Evolutionary conservation across 2,113 vertebrate genomes (phyloP).

Genomic region (Pyrgilauda ruficollis): DNA sequence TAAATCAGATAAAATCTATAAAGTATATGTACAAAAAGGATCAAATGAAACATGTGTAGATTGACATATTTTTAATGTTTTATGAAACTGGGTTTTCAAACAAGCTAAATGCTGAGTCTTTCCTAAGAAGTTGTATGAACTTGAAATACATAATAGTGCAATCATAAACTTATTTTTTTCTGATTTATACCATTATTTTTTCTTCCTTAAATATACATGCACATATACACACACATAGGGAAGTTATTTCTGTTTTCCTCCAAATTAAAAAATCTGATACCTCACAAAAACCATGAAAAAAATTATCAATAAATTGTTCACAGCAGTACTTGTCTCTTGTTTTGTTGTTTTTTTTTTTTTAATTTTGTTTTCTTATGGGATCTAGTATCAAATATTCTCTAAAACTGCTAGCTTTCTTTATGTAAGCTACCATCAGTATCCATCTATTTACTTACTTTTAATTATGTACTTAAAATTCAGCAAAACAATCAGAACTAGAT

Average conservation of each 20-base stretch:
- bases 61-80: neutral
- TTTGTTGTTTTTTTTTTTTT: neutral
- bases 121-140: neutral
- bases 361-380: neutral
- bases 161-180: neutral
- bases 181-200: neutral
- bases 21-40: neutral
- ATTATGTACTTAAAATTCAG: neutral
- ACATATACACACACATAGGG: neutral
- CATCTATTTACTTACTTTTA: neutral
- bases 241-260: neutral
- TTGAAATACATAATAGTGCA: neutral
- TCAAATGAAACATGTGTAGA: neutral
- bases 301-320: neutral
- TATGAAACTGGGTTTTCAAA: neutral
- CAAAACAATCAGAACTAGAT: neutral
- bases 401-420: neutral
- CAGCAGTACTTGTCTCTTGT: neutral
- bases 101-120: neutral
- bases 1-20: neutral
- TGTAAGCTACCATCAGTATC: neutral
- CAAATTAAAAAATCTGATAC: neutral
- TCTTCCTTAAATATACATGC: neutral
- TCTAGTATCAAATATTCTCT: neutral
- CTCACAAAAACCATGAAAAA: neutral